Percentiles rank a stretch among this genome's conserved stretches.
Evolutionary conservation across 2,888 invertebrate species (phyloP).

Genomic region (Catonia carolina): DNA sequence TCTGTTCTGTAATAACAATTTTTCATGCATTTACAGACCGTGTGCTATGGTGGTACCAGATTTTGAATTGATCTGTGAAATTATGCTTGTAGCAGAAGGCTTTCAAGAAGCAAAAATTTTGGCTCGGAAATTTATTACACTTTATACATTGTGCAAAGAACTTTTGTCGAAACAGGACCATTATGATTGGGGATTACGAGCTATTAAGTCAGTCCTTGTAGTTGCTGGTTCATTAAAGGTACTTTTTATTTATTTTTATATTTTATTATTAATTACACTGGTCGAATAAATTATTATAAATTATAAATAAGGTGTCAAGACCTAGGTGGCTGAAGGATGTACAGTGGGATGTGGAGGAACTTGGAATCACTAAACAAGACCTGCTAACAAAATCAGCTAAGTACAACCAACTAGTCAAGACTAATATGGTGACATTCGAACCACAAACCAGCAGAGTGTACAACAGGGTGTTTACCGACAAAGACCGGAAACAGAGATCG

Average conservation of each 20-base stretch:
- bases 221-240: slow-evolving; percentile 94
- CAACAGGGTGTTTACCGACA: no score
- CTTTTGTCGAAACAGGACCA: slow-evolving; percentile 93
- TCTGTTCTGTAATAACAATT: no score
- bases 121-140: slow-evolving; percentile 90
- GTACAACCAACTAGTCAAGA: no score
- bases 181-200: slow-evolving; percentile 94
- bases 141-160: slow-evolving; percentile 92
- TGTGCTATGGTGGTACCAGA: slow-evolving; percentile 99
- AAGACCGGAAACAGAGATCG: no score
- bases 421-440: no score
- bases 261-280: neutral
- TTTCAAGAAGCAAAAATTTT: slow-evolving; percentile 90
- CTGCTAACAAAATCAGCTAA: no score
- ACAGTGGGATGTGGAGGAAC: no score
- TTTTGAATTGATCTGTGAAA: slow-evolving; percentile 94
- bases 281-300: neutral
- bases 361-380: no score
- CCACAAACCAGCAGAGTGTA: no score
- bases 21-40: slow-evolving; percentile 67
- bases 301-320: no score
- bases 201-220: slow-evolving; percentile 92
- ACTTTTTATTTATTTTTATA: slow-evolving; percentile 35
- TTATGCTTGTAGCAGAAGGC: slow-evolving; percentile 97
- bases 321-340: no score